Conservation (phyloP, 2,113 vertebrate species). For the Actenoides lindsayi region DNA sequence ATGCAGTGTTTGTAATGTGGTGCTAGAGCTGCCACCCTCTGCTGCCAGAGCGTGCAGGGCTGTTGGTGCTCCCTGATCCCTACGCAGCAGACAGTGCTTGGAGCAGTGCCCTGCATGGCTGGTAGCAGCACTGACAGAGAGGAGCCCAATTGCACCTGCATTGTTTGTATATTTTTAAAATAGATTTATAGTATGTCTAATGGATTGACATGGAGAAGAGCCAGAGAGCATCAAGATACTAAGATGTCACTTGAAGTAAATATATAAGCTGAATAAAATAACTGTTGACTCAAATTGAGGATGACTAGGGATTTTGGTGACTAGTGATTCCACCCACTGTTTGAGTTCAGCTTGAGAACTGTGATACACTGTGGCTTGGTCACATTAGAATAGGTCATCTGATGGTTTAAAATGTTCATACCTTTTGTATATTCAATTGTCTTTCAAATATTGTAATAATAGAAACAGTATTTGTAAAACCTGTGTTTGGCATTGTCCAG, state of each 20-base stretch:
- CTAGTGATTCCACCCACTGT: not conserved
- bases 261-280: not conserved
- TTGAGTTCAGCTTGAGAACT: not conserved
- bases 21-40: not conserved
- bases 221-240: not conserved
- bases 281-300: not conserved
- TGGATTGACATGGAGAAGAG: not conserved
- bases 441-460: not conserved
- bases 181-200: not conserved
- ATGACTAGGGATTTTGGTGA: not conserved
- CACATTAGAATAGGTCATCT: not conserved
- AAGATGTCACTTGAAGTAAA: not conserved
- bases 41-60: rapidly evolving
- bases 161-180: not conserved
- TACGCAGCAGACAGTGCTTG: not conserved
- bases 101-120: not conserved
- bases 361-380: not conserved
- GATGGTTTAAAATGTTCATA: not conserved
- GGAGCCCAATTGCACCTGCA: not conserved
- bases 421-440: not conserved
- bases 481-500: not conserved
- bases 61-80: not conserved
- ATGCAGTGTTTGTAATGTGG: not conserved
- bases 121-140: not conserved
- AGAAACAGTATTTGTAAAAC: not conserved